Evolutionary conservation across 2,888 invertebrate species (phyloP), one percentile per base, ranked within the genome.

Genomic region (Eudiplozoon nipponicum): DNA sequence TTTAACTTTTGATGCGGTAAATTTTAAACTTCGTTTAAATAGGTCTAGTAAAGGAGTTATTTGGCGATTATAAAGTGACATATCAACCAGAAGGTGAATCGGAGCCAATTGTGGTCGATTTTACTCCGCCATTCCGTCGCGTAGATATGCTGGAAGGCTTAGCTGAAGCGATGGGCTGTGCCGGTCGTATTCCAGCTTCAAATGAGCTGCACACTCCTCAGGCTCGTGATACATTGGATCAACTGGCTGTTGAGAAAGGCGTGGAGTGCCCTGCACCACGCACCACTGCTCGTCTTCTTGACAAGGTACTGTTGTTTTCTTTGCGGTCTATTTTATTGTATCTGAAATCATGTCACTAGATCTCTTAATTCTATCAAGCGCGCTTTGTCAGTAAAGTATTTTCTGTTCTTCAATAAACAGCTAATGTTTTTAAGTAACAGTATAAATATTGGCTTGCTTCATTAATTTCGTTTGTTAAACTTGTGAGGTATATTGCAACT

Each of bases 201-300:
- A 38, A 28, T 18, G 21, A 19, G 20, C 22, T 43, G 3, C 5
- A 21, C 17, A 35, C 43, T 3, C 35, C 34, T 15, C 34, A 44
- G 17, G 22, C 43, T 11, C 9, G 42, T 13, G 45, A 70, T 48
- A 66, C 74, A 45, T 65, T 94, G 5, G 73, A 70, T 49, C 67
- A 74, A 47, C 57, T 86, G 20, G 84, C 84, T 61, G 58, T 61
- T 26, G 70, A 75, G 53, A 68, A 72, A 59, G 64, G 70, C 55
- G 69, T 94, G n/a, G 90, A 94, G 52, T 98, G 94, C 57, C 69
- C 81, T 2, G 61, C 75, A 2, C 94, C 94, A 1, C 67, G 76
- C 49, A 94, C 94, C 2, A 69, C 77, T 11, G 72, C 90, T 2
- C 68, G 94, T 49, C 64, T 98, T 46, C 61, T 98, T 31, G 94